Percentiles rank a stretch among this genome's conserved stretches.
Conservation (phyloP, 2,797 vertebrate genomes). For the Chromis chromis region DNA sequence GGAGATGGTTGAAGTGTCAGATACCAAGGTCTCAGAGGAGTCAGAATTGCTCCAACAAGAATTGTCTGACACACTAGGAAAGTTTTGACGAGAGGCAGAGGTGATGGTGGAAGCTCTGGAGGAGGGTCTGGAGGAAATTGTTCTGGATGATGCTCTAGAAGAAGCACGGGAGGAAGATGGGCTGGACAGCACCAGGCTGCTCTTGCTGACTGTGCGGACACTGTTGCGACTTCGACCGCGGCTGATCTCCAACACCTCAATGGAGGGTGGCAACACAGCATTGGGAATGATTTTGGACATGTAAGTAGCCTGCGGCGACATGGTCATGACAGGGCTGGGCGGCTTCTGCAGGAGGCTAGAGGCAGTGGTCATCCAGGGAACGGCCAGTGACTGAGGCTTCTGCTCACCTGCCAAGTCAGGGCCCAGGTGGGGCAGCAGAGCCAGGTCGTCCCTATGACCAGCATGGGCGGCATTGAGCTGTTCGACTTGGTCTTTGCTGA, state of each 20-base stretch:
- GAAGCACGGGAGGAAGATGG: slow-evolving; percentile 89
- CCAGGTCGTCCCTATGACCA: slow-evolving; percentile 85
- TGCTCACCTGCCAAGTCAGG: slow-evolving; percentile 72
- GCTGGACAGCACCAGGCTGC: slow-evolving; percentile 91
- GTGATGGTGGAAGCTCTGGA: slow-evolving; percentile 86
- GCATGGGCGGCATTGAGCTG: slow-evolving; percentile 79
- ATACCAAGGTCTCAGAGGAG: slow-evolving; percentile 95
- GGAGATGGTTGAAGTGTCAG: slow-evolving; percentile 94
- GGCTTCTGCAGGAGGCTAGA: slow-evolving; percentile 71
- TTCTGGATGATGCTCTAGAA: slow-evolving; percentile 85
- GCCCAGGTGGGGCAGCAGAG: slow-evolving; percentile 81
- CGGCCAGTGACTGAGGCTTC: slow-evolving; percentile 87
- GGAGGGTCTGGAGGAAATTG: slow-evolving; percentile 87
- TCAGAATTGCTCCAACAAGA: slow-evolving; percentile 91
- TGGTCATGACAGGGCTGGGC: slow-evolving; percentile 91
- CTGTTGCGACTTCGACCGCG: slow-evolving; percentile 90
- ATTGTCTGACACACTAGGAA: slow-evolving; percentile 67
- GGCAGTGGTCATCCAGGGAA: slow-evolving; percentile 88
- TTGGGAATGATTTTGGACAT: slow-evolving; percentile 98
- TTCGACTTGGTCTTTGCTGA: slow-evolving; percentile 72
- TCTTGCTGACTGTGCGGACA: slow-evolving; percentile 89
- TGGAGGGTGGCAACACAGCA: slow-evolving; percentile 91
- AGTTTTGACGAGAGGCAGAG: slow-evolving; percentile 67
- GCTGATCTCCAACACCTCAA: slow-evolving; percentile 94
- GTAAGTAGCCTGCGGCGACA: slow-evolving; percentile 95